Base-by-base conservation (phyloP, 2,113 vertebrate species). In the Silurus glanis region DNA sequence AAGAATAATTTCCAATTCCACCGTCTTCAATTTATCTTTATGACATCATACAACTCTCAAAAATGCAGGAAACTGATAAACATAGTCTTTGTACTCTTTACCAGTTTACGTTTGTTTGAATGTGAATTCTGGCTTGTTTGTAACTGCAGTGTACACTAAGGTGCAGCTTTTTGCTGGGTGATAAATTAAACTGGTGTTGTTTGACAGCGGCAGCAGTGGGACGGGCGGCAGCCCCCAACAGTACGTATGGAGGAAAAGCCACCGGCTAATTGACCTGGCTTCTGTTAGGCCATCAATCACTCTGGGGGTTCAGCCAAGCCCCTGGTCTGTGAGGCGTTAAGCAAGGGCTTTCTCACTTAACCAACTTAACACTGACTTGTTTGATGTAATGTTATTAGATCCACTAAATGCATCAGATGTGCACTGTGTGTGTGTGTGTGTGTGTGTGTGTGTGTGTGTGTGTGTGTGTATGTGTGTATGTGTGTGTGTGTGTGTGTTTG, bases 281-380 rank as follows among this genome's bases (percentile, higher is more conserved):
- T 92, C 93, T 93, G 93, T 95, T 93, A 93, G 94, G 91, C 91
- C 93, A 96, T 96, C 94, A 93, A 95, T 96, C 95, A 96, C 90
- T 62, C 78, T 80, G 90, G 90, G 91, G 91, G 92, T 90, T 55
- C 87, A 90, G 87, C 89, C 90, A 91, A 66, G 92, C 92, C 80
- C 59, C 82, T 81, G 19, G 84, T 89, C 93, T 93, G 92, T 93
- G 92, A 90, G 93, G 90, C 91, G 93, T 95, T 94, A 94, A 93
- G 93, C 91, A 92, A 92, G 91, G 92, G 87, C 90, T 93, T 92
- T 93, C 92, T 93, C 91, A 92, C 92, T 94, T 94, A 94, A 93
- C 90, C 92, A 91, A 90, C 92, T 87, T 87, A 90, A 93, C 58
- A 81, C 87, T 83, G 91, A 84, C 84, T 89, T 62, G 78, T 88